phyloP scores from a whole-genome alignment of 2,797 vertebrate genomes.

The Otolemur crassicaudatus region DNA sequence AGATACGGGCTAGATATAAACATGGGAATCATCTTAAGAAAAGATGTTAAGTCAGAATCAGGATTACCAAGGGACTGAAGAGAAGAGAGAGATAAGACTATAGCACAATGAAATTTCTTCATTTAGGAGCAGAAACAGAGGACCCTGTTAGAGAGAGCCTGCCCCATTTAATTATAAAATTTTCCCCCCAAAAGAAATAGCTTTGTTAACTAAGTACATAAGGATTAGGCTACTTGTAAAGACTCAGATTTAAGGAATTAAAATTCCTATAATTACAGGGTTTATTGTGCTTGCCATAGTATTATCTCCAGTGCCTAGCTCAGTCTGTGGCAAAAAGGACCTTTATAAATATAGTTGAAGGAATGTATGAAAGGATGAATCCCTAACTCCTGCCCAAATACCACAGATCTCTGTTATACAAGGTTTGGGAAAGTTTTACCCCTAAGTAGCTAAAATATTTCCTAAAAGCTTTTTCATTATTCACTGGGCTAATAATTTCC shows the following conservation, averaged over 20 bases:
- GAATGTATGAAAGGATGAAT: background rate
- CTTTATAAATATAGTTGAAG: background rate
- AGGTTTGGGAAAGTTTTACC: background rate
- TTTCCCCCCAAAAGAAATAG: background rate
- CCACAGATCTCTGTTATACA: background rate
- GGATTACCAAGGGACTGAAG: background rate
- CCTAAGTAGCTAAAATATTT: conserved; percentile 17
- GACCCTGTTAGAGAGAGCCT: background rate
- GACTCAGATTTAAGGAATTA: conserved; percentile 12
- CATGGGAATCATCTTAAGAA: background rate
- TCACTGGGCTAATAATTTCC: background rate
- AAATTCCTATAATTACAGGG: background rate
- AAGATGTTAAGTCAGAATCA: background rate
- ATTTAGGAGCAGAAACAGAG: background rate
- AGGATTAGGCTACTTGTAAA: conserved; percentile 25
- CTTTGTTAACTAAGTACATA: background rate
- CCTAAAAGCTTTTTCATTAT: conserved; percentile 11
- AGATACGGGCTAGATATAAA: background rate
- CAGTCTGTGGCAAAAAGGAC: background rate
- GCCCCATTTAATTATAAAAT: conserved; percentile 1
- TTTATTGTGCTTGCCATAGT: background rate
- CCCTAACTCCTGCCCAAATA: background rate
- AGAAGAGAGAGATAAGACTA: background rate
- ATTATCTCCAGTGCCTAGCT: background rate
- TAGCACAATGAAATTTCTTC: background rate